Conservation (phyloP, 37 sponge, comb jelly and placozoan genomes). For the Mnemiopsis leidyi region DNA sequence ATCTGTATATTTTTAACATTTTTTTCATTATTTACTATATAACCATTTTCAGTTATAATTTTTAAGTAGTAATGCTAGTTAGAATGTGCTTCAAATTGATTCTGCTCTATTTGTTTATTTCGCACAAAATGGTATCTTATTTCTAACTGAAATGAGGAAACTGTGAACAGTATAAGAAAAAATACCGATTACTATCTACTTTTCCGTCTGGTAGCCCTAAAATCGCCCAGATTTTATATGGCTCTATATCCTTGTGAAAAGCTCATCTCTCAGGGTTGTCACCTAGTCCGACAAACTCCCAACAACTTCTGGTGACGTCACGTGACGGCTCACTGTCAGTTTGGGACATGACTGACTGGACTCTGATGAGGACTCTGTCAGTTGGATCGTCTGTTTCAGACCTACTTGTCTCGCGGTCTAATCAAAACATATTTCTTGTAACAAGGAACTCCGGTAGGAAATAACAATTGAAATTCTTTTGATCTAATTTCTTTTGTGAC, state of each 20-base stretch:
- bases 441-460: background rate
- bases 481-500: too few species aligned
- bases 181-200: too few species aligned
- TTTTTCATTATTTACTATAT: too few species aligned
- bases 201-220: too few species aligned
- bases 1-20: too few species aligned
- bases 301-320: constrained; percentile 31
- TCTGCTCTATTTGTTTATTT: too few species aligned
- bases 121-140: background rate
- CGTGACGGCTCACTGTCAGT: background rate
- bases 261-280: constrained; percentile 53
- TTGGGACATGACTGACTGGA: constrained; percentile 63
- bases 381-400: background rate
- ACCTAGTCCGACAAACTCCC: background rate
- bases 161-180: too few species aligned
- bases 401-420: background rate
- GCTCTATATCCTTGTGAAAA: too few species aligned
- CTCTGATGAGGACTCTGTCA: background rate
- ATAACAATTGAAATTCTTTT: background rate
- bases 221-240: too few species aligned
- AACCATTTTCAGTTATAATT: too few species aligned
- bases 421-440: background rate
- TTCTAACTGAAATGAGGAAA: background rate
- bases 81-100: too few species aligned
- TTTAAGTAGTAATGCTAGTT: too few species aligned